Conservation (phyloP, 2,797 vertebrate genomes). For the Notolabrus celidotus region DNA sequence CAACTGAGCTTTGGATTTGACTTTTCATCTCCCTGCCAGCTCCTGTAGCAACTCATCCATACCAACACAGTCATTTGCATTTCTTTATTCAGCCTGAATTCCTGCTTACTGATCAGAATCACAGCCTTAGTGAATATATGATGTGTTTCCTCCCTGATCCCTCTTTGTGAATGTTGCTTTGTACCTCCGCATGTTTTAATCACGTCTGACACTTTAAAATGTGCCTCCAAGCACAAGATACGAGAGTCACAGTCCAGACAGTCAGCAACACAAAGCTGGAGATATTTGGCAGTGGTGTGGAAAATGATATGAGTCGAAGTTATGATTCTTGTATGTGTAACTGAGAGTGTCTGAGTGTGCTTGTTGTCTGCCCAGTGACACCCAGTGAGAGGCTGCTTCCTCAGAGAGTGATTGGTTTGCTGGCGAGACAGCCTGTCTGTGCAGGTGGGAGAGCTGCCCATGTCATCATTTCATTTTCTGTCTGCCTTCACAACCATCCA, state of each 20-base stretch:
- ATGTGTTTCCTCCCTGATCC: background rate
- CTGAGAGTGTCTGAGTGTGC: constrained; percentile 36
- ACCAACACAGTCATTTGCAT: too few relatives aligned
- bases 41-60: too few relatives aligned
- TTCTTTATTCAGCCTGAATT: too few relatives aligned
- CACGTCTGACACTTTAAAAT: constrained; percentile 20
- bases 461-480: constrained; percentile 70
- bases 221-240: constrained; percentile 10
- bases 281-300: constrained; percentile 32
- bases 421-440: constrained; percentile 59
- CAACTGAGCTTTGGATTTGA: too few relatives aligned
- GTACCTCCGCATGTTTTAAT: constrained; percentile 6
- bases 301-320: constrained; percentile 49
- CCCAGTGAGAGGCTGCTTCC: constrained; percentile 68
- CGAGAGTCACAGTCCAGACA: constrained; percentile 26
- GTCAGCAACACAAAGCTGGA: constrained; percentile 27
- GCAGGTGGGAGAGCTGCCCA: constrained; percentile 71
- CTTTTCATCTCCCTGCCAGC: too few relatives aligned
- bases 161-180: background rate
- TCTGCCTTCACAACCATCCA: constrained; percentile 57
- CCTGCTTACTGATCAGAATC: too few relatives aligned
- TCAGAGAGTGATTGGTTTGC: constrained; percentile 73
- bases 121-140: too few relatives aligned
- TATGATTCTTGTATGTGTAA: constrained; percentile 18
- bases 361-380: constrained; percentile 76